phyloP scores from a whole-genome alignment of 2,797 vertebrate genomes.

The Botia almorhae region DNA sequence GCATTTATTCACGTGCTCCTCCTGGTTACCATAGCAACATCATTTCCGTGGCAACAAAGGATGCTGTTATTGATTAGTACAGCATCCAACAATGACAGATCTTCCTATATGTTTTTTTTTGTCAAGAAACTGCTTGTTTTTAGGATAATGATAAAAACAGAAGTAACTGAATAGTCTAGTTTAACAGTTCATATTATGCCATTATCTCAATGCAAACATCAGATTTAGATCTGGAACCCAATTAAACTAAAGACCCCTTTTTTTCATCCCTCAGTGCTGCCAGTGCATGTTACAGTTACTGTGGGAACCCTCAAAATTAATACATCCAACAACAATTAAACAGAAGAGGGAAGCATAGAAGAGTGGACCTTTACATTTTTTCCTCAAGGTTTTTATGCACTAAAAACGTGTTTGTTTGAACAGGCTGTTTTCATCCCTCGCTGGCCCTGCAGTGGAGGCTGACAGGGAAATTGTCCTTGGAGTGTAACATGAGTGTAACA shows the following conservation, averaged over 20 bases:
- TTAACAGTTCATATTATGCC: too few species aligned
- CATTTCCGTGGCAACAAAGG: constrained; percentile 74
- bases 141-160: too few species aligned
- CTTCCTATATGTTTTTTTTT: background rate
- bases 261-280: background rate
- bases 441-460: background rate
- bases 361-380: background rate
- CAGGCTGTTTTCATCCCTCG: background rate
- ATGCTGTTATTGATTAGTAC: constrained; percentile 56
- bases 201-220: too few species aligned
- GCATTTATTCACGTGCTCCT: background rate
- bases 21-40: constrained; percentile 47
- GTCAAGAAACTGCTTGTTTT: background rate
- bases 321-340: background rate
- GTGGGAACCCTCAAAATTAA: background rate
- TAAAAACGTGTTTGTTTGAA: background rate
- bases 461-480: background rate
- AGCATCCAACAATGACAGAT: constrained; percentile 50
- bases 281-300: background rate
- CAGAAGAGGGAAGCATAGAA: background rate
- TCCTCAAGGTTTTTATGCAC: background rate
- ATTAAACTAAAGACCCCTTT: background rate
- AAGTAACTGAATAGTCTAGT: too few species aligned
- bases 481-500: background rate
- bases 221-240: background rate